Percentiles rank a stretch among this genome's conserved stretches.
These are phyloP conservation scores for Thecophora atra DNA, from an alignment of 2,888 invertebrate species.

Conservation along the genomic window DNA sequence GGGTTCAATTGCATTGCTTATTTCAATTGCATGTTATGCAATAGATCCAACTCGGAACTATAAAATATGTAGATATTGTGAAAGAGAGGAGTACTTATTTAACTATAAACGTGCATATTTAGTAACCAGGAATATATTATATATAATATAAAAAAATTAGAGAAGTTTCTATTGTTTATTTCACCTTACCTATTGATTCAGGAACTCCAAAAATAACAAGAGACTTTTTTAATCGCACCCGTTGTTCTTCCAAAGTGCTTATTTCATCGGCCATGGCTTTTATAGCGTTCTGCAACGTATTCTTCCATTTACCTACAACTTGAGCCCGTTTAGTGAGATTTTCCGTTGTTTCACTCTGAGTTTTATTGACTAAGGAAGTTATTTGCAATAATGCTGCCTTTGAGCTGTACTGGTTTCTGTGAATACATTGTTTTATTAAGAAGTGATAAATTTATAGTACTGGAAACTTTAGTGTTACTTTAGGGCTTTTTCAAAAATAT, in stretches of 20 bases:
- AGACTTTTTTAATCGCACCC: constrained; percentile 75
- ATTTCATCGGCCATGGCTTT: constrained; percentile 77
- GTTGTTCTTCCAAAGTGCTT: constrained; percentile 73
- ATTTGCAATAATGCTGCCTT: constrained; percentile 74
- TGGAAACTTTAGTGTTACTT: constrained; percentile 59
- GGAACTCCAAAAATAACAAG: constrained; percentile 75
- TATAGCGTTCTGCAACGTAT: constrained; percentile 76
- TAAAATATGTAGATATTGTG: no score
- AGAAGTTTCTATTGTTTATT: no score
- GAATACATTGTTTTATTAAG: neutral
- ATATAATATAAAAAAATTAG: no score
- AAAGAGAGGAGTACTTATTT: no score
- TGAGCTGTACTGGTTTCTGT: constrained; percentile 71
- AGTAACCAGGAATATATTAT: no score
- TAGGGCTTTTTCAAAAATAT: constrained; percentile 69
- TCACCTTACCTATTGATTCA: constrained; percentile 72
- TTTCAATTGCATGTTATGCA: no score
- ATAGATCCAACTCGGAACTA: no score
- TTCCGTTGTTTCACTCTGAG: constrained; percentile 75
- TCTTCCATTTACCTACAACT: constrained; percentile 79
- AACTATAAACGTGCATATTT: no score
- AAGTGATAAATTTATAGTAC: neutral
- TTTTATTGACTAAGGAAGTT: constrained; percentile 74
- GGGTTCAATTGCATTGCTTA: no score
- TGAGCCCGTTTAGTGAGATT: constrained; percentile 73